These are phyloP conservation scores for Palaemon carinicauda DNA, from an alignment of 1,140 invertebrate genomes.

Conservation along the genomic window DNA sequence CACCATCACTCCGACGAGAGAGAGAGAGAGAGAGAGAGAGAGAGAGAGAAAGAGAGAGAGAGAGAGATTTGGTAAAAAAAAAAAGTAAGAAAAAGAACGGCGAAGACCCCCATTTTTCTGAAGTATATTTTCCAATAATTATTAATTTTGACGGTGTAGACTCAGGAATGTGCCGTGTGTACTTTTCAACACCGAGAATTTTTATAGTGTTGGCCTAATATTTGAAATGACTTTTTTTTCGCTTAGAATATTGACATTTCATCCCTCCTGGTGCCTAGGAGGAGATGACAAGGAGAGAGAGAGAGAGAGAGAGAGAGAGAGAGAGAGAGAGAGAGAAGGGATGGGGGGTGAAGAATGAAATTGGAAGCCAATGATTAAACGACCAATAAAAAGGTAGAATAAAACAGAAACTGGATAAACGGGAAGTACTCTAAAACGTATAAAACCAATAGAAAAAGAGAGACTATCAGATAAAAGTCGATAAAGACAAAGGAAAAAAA, in stretches of 20 bases:
- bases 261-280: neutral
- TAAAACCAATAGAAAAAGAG: neutral
- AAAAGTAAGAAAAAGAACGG: neutral
- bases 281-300: slow-evolving; percentile 10
- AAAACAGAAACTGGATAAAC: no score
- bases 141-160: slow-evolving; percentile 50
- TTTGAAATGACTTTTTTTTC: slow-evolving; percentile 42
- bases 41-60: slow-evolving; percentile 14
- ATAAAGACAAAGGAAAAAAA: neutral
- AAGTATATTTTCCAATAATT: slow-evolving; percentile 45
- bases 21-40: neutral
- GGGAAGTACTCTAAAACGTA: neutral
- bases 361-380: neutral
- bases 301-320: slow-evolving; percentile 11
- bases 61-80: neutral
- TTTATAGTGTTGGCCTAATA: slow-evolving; percentile 45
- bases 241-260: slow-evolving; percentile 52
- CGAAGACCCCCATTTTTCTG: neutral
- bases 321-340: slow-evolving; percentile 14
- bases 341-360: neutral
- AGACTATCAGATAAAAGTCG: no score
- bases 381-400: neutral
- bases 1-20: no score
- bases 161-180: slow-evolving; percentile 45
- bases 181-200: slow-evolving; percentile 31